A percentile compares a stretch with the other conserved stretches of the same genome.
phyloP scores from a whole-genome alignment of 2,113 vertebrate species.

The Entosphenus tridentatus region DNA sequence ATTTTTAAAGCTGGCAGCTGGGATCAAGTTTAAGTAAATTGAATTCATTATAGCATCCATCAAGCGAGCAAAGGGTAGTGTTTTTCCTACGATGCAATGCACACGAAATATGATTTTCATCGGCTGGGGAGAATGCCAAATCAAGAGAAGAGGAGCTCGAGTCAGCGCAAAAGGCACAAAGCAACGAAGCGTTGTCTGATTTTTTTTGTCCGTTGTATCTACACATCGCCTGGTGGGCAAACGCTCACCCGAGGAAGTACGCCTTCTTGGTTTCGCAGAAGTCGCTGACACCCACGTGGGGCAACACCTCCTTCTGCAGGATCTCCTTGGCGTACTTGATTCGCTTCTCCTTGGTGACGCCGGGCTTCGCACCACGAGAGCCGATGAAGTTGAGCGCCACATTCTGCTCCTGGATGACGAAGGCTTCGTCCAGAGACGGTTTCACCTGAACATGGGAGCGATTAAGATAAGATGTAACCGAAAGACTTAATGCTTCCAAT shows the following conservation, averaged over 20 bases:
- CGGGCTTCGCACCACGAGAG: slow-evolving; percentile 90
- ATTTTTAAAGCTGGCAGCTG: too few relatives aligned
- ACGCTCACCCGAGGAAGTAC: slow-evolving; percentile 68
- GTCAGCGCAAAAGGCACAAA: too few relatives aligned
- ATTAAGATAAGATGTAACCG: neutral
- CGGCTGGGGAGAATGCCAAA: too few relatives aligned
- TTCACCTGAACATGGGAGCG: slow-evolving; percentile 40
- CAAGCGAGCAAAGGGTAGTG: too few relatives aligned
- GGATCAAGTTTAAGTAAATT: too few relatives aligned
- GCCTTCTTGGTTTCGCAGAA: slow-evolving; percentile 99
- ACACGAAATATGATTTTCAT: too few relatives aligned
- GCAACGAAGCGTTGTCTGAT: neutral
- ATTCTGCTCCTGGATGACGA: slow-evolving; percentile 96
- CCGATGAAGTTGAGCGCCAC: slow-evolving; percentile 93
- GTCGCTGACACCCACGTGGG: slow-evolving; percentile 88
- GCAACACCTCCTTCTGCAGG: slow-evolving; percentile 90
- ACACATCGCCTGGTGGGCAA: neutral
- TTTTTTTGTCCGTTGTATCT: neutral
- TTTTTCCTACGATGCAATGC: too few relatives aligned
- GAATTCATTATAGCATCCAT: too few relatives aligned
- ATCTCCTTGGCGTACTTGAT: slow-evolving; percentile 97
- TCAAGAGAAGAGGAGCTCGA: too few relatives aligned
- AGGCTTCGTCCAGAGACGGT: slow-evolving; percentile 86
- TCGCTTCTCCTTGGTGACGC: slow-evolving; percentile 84
- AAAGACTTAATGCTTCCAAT: neutral